Base-by-base conservation (phyloP, 2,888 invertebrate genomes). In the Drosophila merina region DNA sequence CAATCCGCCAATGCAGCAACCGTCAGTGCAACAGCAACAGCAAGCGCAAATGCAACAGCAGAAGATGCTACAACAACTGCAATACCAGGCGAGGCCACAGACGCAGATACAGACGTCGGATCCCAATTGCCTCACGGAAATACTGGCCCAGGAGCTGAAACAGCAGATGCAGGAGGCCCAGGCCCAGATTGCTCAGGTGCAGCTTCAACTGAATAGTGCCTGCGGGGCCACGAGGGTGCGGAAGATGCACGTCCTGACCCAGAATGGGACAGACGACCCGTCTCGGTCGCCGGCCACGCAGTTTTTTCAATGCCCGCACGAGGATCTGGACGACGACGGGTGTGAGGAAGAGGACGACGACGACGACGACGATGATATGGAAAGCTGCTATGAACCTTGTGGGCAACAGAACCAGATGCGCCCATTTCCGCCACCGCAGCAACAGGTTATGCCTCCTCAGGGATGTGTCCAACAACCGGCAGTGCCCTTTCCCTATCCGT, bases 141-240 rank as follows among this genome's bases (percentile, higher is more conserved):
- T 67, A 12, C 14, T 81, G 31, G 80, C 86, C 9, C 77, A 79
- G 38, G 86, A 86, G 51, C 52, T 81, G 12, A 74, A 74, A 26
- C 52, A 59, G 0, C 70, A 88, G 31, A 82, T 86, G 80, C 52
- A 73, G 20, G 60, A 59, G 48, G 80, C 84, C 0, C 86, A 79
- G 49, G 58, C 51, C 6, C 76, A 88, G 56, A 86, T 88, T 8
- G 63, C 76, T 0, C 69, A 85, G 9, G 52, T 85, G 12, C 80
- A 80, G 26, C 45, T 63, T 20, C 82, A 81, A 28, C 36, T 80
- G 7, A 42, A 68, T 6, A 57, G 36, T 4, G 71, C 57, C 8
- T 83, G 74, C 40, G 52, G 33, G 1, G 8, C 57, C 6, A 25
- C 42, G 4, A 42, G 51, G 8, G 12, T 40, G 8, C 45, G 54